Percentiles rank a stretch among this genome's conserved stretches.
Evolutionary conservation across 2,113 vertebrate species (phyloP).

Genomic region (Thermophis baileyi): DNA sequence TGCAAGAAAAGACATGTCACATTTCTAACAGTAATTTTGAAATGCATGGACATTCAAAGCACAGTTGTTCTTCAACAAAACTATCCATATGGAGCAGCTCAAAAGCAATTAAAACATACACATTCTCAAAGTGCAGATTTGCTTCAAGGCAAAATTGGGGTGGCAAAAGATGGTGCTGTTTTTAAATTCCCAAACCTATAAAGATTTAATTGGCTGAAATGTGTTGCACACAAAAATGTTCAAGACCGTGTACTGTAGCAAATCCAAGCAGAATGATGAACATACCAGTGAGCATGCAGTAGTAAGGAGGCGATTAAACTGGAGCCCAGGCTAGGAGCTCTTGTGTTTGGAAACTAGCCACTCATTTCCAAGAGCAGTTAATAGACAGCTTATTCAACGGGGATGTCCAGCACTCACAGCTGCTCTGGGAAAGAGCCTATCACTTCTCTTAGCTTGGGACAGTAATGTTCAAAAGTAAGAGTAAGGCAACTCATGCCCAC

Average conservation of each 20-base stretch:
- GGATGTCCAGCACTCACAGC: not conserved
- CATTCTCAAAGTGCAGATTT: conserved; percentile 21
- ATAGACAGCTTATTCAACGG: not conserved
- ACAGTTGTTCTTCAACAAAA: conserved; percentile 56
- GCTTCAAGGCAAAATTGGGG: conserved; percentile 33
- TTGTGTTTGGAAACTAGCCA: not conserved
- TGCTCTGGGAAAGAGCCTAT: not conserved
- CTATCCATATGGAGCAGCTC: conserved; percentile 38
- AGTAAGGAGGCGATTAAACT: not conserved
- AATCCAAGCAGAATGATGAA: conserved; percentile 14
- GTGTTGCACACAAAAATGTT: not conserved
- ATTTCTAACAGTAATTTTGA: conserved; percentile 42
- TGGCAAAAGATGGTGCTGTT: not conserved
- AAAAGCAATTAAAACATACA: conserved; percentile 53
- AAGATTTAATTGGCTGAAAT: conserved; percentile 7
- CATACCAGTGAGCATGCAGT: conserved; percentile 2
- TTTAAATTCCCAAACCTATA: not conserved
- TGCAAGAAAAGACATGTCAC: conserved; percentile 59
- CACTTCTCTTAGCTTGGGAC: not conserved
- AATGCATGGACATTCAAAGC: conserved; percentile 45
- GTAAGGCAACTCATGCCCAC: not conserved
- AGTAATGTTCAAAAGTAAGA: not conserved
- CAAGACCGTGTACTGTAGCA: not conserved
- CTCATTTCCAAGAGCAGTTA: not conserved
- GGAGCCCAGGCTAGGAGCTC: not conserved